Evolutionary conservation across 2,113 vertebrate genomes (phyloP), one percentile per base, ranked within the genome.

Genomic region (Asarcornis scutulata): DNA sequence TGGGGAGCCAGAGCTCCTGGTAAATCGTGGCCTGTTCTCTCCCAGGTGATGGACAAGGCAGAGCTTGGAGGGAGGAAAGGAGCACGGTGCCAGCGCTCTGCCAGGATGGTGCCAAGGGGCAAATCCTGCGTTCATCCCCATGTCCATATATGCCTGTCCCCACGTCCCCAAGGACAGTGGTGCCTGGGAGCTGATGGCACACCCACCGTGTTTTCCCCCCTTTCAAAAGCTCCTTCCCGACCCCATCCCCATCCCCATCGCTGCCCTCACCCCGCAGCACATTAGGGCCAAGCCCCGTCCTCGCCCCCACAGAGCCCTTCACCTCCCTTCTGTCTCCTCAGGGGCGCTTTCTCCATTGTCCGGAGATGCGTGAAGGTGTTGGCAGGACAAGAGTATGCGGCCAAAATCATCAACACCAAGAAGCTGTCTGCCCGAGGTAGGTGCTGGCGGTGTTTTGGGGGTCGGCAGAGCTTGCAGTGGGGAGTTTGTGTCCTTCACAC

Each of bases 391-490:
- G 98, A 98, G 83, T 98, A 98, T 83, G 98, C 98, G 1, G 98
- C 98, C 91, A 98, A 98, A 96, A 98, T 98, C 90, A 98, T 98
- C 97, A 98, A 98, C 67, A 98, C 98, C 86, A 98, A 98, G 97
- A 98, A 98, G 88, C 98, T 98, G 46, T 98, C 98, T 20, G 98
- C 98, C 91, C 96, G 98, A 97, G 98, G 98, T 98, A 77, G 84
- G 97, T 78, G 46, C 55, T 48, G 17, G 36, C 12, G 18, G 1
- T 3, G 11, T 21, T 71, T 34, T 17, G 2, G 21, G n/a, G 44
- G 42, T 74, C 6, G 58, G 16, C 53, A 52, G 68, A 16, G 10
- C 22, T 56, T 62, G 18, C 0, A 1, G 8, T 0, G 1, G 38
- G n/a, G 38, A 48, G 21, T 63, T 38, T 29, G 5, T 55, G 13